A percentile compares a stretch with the other conserved stretches of the same genome.
Conservation (phyloP, 2,113 vertebrate species). For the Macaca mulatta region DNA sequence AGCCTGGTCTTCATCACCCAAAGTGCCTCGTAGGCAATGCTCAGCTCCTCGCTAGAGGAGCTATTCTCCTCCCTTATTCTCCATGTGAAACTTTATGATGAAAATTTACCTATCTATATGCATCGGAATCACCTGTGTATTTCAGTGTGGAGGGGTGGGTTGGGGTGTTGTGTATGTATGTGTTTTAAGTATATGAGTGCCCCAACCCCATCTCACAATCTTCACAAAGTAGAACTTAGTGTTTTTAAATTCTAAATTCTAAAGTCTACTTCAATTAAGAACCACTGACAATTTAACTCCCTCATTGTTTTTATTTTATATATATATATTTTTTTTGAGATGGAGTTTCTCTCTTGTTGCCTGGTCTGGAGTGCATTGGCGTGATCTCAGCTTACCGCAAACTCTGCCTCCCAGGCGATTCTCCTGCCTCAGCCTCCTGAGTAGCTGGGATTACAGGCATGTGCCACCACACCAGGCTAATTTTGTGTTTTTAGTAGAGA, state of each 20-base stretch:
- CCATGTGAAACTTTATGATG: neutral
- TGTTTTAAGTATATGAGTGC: neutral
- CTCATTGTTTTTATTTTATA: slow-evolving; percentile 11
- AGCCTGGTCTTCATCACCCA: neutral
- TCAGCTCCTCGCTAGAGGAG: neutral
- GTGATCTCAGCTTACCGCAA: too few relatives aligned
- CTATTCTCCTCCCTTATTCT: neutral
- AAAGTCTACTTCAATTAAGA: neutral
- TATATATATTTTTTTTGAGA: too few relatives aligned
- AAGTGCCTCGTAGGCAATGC: neutral
- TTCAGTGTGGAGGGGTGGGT: neutral
- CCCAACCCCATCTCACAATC: neutral
- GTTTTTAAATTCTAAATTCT: slow-evolving; percentile 14
- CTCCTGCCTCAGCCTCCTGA: too few relatives aligned
- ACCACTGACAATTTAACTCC: neutral
- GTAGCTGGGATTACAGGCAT: too few relatives aligned
- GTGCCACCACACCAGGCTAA: too few relatives aligned
- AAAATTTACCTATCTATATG: neutral
- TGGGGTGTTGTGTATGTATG: neutral
- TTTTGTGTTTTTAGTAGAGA: too few relatives aligned
- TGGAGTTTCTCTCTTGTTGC: too few relatives aligned
- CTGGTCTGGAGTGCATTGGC: too few relatives aligned
- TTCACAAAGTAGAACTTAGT: neutral
- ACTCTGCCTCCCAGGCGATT: too few relatives aligned
- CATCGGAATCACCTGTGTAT: neutral